A percentile compares a stretch with the other conserved stretches of the same genome.
Evolutionary conservation across 2,113 vertebrate genomes (phyloP).

Genomic region (Melanerpes formicivorus): DNA sequence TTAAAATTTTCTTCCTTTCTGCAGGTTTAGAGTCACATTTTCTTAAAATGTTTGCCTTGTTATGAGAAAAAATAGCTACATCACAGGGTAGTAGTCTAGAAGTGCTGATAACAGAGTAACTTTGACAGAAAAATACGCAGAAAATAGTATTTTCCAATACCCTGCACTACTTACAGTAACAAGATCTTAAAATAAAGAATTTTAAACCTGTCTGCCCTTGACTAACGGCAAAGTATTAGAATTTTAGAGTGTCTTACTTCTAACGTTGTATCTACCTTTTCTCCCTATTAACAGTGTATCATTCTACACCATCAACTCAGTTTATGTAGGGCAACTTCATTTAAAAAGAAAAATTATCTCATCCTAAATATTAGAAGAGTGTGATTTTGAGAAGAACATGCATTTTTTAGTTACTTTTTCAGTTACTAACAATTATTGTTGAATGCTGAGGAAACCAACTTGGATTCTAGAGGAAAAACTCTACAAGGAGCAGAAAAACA

Average conservation of each 20-base stretch:
- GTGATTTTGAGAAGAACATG: neutral
- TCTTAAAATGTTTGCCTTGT: neutral
- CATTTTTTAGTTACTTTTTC: neutral
- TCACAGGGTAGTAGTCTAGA: neutral
- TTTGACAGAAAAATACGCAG: neutral
- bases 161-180: neutral
- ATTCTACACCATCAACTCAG: neutral
- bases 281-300: neutral
- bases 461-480: neutral
- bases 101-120: neutral
- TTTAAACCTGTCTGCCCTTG: neutral
- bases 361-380: neutral
- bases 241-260: neutral
- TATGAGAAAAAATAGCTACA: neutral
- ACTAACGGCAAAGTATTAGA: neutral
- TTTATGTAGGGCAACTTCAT: accelerated
- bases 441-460: neutral
- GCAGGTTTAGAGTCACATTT: neutral
- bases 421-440: neutral
- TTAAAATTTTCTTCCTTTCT: neutral
- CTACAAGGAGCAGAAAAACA: neutral
- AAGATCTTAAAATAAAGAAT: neutral
- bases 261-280: neutral
- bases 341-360: neutral
- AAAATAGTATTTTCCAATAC: neutral